These are phyloP conservation scores for Halesus radiatus DNA, from an alignment of 1,140 invertebrate genomes.

Conservation along the genomic window DNA sequence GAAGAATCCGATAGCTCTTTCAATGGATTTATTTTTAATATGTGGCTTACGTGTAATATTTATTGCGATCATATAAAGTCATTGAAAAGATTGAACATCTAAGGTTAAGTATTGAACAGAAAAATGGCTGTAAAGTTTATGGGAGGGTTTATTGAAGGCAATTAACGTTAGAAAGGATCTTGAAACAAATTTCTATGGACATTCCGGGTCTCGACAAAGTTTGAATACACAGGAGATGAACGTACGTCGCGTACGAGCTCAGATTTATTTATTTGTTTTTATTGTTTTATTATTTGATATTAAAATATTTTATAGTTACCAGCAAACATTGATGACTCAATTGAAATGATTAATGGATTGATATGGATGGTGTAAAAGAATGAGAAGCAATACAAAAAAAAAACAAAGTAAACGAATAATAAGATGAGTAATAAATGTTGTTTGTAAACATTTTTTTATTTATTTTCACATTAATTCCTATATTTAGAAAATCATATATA, in stretches of 20 bases:
- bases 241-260: neutral
- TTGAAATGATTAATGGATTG: too few species aligned
- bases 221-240: slow-evolving; percentile 7
- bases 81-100: slow-evolving; percentile 45
- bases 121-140: slow-evolving; percentile 45
- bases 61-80: slow-evolving; percentile 41
- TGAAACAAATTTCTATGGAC: slow-evolving; percentile 33
- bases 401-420: too few species aligned
- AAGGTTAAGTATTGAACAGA: slow-evolving; percentile 48
- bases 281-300: neutral
- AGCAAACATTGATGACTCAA: too few species aligned
- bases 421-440: too few species aligned
- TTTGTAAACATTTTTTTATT: too few species aligned
- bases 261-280: neutral
- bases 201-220: neutral
- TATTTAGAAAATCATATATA: too few species aligned
- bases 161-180: slow-evolving; percentile 48
- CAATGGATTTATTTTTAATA: slow-evolving; percentile 51
- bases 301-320: too few species aligned
- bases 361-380: too few species aligned
- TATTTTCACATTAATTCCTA: too few species aligned
- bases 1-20: slow-evolving; percentile 42
- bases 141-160: slow-evolving; percentile 36
- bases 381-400: too few species aligned
- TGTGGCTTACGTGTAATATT: slow-evolving; percentile 49